Evolutionary conservation across 2,888 invertebrate genomes (phyloP).

Genomic region (Venusia cambrica): DNA sequence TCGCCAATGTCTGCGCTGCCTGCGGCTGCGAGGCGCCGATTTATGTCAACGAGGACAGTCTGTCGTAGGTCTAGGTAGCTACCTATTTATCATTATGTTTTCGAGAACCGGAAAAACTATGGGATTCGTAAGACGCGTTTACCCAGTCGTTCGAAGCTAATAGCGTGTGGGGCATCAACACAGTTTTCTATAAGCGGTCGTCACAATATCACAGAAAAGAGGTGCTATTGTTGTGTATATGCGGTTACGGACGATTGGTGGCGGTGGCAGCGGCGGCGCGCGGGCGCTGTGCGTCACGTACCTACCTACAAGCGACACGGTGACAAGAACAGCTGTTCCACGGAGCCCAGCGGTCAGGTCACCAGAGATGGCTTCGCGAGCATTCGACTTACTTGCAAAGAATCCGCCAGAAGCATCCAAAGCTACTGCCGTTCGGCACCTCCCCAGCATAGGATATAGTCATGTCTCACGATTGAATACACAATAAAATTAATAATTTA

Average conservation of each 20-base stretch:
- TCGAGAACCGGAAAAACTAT: no score
- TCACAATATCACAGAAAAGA: constrained; percentile 44
- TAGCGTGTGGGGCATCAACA: no score
- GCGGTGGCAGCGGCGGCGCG: no score
- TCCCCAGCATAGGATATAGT: constrained; percentile 94
- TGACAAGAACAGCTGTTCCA: constrained; percentile 63
- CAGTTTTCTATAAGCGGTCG: no score
- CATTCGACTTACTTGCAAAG: constrained; percentile 87
- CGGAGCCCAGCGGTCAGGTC: constrained; percentile 25
- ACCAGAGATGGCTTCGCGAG: constrained; percentile 32
- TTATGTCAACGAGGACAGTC: no score
- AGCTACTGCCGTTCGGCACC: constrained; percentile 95
- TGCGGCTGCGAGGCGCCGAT: no score
- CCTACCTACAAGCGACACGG: constrained; percentile 31
- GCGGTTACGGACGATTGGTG: constrained; percentile 41
- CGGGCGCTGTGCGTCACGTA: constrained; percentile 51
- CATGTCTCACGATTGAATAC: constrained; percentile 81
- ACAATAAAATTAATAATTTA: no score
- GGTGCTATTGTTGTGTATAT: constrained; percentile 48
- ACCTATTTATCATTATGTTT: no score
- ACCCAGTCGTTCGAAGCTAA: no score
- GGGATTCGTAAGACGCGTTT: no score
- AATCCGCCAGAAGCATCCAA: constrained; percentile 96
- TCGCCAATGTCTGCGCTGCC: no score
- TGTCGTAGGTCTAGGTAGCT: no score